Conservation (phyloP, 2,113 vertebrate species). For the Halichoeres trimaculatus region DNA sequence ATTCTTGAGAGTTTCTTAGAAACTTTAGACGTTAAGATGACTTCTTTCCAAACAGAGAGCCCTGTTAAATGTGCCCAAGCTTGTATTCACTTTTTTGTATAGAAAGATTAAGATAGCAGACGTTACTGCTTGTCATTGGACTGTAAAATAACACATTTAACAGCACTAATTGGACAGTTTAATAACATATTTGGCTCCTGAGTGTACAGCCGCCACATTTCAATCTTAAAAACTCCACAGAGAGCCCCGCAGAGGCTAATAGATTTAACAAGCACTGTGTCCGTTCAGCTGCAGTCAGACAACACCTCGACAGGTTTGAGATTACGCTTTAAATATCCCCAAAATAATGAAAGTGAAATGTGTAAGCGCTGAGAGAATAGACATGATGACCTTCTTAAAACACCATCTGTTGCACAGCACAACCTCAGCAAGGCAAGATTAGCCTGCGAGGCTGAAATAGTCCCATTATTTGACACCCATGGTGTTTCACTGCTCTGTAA, state of each 20-base stretch:
- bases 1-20: neutral
- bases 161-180: constrained; percentile 28
- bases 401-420: constrained; percentile 68
- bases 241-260: constrained; percentile 11
- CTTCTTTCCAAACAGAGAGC: constrained; percentile 27
- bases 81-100: constrained; percentile 7
- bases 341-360: constrained; percentile 36
- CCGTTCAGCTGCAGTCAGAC: constrained; percentile 20
- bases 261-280: constrained; percentile 9
- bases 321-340: constrained; percentile 54
- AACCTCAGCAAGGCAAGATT: constrained; percentile 53
- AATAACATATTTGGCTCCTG: constrained; percentile 19
- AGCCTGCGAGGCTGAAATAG: constrained; percentile 53
- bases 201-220: constrained; percentile 8
- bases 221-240: constrained; percentile 26
- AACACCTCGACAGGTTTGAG: constrained; percentile 20
- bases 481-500: constrained; percentile 14
- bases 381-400: constrained; percentile 67
- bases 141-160: neutral
- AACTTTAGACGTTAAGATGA: neutral
- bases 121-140: neutral
- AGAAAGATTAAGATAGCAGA: constrained; percentile 10
- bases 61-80: constrained; percentile 6
- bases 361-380: constrained; percentile 45
- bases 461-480: constrained; percentile 41